These are phyloP conservation scores for Clusia tigrina DNA, from an alignment of 2,888 invertebrate species.

Conservation along the genomic window DNA sequence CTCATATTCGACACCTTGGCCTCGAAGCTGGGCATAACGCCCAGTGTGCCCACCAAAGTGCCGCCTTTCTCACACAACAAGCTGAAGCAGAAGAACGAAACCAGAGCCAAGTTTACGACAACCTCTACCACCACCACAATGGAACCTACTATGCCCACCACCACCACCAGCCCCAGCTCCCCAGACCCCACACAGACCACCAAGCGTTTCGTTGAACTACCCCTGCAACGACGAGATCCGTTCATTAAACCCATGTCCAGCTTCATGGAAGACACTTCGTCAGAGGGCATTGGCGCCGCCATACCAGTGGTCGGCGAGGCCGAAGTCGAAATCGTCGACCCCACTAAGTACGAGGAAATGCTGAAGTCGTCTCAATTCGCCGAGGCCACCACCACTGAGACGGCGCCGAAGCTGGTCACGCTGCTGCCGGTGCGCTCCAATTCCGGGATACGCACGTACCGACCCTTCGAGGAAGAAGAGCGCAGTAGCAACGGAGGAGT, in stretches of 20 bases:
- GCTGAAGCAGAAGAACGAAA: conserved; percentile 54
- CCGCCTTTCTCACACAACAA: conserved; percentile 63
- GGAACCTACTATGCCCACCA: conserved; percentile 27
- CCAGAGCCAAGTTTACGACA: conserved; percentile 37
- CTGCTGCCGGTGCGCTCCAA: conserved; percentile 82
- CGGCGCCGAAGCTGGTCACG: conserved; percentile 68
- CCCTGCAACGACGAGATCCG: conserved; percentile 44
- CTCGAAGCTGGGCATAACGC: conserved; percentile 66
- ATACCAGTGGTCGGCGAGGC: conserved; percentile 62
- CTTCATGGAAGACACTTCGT: conserved; percentile 48
- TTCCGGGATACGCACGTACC: conserved; percentile 76
- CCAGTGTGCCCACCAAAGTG: conserved; percentile 56
- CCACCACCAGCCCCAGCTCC: conserved; percentile 11
- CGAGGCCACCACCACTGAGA: conserved; percentile 49
- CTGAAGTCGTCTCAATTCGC: conserved; percentile 58
- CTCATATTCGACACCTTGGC: conserved; percentile 72
- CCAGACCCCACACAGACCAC: conserved; percentile 24
- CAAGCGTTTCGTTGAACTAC: conserved; percentile 41
- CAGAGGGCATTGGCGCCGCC: conserved; percentile 55
- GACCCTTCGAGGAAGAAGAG: conserved; percentile 63
- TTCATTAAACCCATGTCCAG: conserved; percentile 56
- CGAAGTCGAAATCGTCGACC: conserved; percentile 64
- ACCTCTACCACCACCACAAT: conserved; percentile 36
- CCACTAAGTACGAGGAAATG: conserved; percentile 64
- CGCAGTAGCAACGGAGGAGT: conserved; percentile 39